phyloP scores from a whole-genome alignment of 2,797 vertebrate species.

The Cirrhinus molitorella region DNA sequence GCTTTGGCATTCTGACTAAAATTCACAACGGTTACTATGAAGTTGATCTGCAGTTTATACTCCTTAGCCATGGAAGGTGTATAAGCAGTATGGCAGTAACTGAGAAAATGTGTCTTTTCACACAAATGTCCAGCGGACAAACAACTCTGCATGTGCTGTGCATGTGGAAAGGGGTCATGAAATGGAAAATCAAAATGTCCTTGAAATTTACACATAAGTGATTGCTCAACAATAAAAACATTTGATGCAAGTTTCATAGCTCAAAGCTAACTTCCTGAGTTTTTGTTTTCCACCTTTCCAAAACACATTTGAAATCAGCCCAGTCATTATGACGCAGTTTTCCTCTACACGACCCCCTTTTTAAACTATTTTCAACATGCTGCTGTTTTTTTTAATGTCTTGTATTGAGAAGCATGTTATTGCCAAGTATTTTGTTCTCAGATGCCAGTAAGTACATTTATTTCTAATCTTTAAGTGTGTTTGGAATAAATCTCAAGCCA shows the following conservation, averaged over 20 bases:
- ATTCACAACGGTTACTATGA: neutral
- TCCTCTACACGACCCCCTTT: neutral
- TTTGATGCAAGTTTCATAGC: neutral
- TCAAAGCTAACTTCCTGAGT: neutral
- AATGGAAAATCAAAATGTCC: neutral
- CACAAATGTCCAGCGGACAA: neutral
- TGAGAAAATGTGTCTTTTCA: neutral
- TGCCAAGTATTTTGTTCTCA: neutral
- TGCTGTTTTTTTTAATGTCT: neutral
- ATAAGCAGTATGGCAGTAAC: neutral
- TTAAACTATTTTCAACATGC: neutral
- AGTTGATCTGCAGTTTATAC: neutral
- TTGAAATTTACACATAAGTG: neutral
- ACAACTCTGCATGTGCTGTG: neutral
- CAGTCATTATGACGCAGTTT: neutral
- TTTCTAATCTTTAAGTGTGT: neutral
- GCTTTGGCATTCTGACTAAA: neutral
- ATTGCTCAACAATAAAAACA: neutral
- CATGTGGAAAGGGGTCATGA: neutral
- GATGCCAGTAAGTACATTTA: neutral
- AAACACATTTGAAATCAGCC: neutral
- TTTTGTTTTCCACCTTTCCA: neutral
- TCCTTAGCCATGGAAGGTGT: neutral
- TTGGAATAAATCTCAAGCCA: neutral
- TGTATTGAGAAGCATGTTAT: neutral